Evolutionary conservation across 1,140 invertebrate species (phyloP).

Genomic region (Oedothorax gibbosus): DNA sequence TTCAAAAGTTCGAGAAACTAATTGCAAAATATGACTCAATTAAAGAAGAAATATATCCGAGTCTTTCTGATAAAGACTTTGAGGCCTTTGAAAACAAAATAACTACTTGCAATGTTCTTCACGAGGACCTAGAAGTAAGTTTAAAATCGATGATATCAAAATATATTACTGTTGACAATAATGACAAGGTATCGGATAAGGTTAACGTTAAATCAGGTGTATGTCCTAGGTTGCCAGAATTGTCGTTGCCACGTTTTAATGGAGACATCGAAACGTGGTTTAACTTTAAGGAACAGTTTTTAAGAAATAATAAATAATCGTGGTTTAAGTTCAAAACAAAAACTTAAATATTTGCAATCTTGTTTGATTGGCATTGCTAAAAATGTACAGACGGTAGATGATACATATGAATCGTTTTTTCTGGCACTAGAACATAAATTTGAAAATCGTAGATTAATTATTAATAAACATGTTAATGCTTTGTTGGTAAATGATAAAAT

Average conservation of each 20-base stretch:
- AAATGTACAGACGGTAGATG: no score
- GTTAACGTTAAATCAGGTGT: no score
- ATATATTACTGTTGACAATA: background rate
- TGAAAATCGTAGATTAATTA: no score
- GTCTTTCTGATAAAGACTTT: background rate
- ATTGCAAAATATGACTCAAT: background rate
- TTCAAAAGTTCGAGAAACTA: background rate
- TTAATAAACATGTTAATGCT: no score
- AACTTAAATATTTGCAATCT: background rate
- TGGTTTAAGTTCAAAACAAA: no score
- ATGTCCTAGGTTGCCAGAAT: background rate
- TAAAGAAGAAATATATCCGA: background rate
- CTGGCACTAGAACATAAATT: background rate
- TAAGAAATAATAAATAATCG: background rate
- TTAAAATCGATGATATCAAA: background rate
- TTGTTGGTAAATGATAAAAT: background rate
- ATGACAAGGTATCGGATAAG: background rate
- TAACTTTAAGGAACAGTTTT: background rate
- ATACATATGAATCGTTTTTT: no score
- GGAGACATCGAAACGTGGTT: background rate
- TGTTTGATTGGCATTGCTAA: background rate
- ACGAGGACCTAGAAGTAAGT: background rate
- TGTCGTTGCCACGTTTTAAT: background rate
- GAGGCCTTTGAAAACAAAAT: background rate
- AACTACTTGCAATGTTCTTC: no score